These are phyloP conservation scores for Anastrepha obliqua DNA, from an alignment of 1,140 invertebrate species.

Conservation along the genomic window DNA sequence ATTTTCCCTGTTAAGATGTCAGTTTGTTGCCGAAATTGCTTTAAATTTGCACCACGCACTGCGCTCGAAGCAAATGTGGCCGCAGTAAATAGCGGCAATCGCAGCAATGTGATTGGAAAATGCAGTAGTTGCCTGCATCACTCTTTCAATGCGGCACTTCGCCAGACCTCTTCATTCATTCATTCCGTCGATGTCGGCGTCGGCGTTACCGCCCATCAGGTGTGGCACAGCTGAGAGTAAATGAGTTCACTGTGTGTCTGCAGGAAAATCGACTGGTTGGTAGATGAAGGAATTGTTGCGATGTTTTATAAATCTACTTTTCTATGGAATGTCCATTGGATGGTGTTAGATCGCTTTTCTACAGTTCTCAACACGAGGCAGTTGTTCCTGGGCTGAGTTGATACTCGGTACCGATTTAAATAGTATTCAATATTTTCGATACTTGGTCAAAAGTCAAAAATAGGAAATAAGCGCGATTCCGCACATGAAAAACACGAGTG, in stretches of 20 bases:
- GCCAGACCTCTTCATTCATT: slow-evolving; percentile 16
- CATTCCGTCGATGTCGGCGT: neutral
- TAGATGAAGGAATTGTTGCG: too few relatives aligned
- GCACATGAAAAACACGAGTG: too few relatives aligned
- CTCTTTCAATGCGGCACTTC: neutral
- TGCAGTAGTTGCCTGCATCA: neutral
- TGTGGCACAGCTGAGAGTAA: neutral
- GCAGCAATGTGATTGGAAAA: neutral
- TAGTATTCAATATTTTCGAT: too few relatives aligned
- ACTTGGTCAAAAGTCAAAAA: too few relatives aligned
- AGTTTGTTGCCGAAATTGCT: slow-evolving; percentile 14
- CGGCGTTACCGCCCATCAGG: slow-evolving; percentile 2
- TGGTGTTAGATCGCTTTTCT: too few relatives aligned
- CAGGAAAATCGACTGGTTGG: neutral
- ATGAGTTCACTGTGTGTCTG: neutral
- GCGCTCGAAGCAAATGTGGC: neutral
- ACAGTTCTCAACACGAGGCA: too few relatives aligned
- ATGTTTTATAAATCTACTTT: too few relatives aligned
- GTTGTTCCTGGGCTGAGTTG: too few relatives aligned
- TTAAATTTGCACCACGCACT: slow-evolving; percentile 32
- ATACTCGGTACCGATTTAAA: too few relatives aligned
- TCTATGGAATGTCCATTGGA: too few relatives aligned
- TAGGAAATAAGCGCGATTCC: too few relatives aligned
- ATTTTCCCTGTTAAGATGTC: slow-evolving; percentile 3
- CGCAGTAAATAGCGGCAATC: neutral